Evolutionary conservation across 2,888 invertebrate species (phyloP).

Genomic region (Hoplodrina blanda): DNA sequence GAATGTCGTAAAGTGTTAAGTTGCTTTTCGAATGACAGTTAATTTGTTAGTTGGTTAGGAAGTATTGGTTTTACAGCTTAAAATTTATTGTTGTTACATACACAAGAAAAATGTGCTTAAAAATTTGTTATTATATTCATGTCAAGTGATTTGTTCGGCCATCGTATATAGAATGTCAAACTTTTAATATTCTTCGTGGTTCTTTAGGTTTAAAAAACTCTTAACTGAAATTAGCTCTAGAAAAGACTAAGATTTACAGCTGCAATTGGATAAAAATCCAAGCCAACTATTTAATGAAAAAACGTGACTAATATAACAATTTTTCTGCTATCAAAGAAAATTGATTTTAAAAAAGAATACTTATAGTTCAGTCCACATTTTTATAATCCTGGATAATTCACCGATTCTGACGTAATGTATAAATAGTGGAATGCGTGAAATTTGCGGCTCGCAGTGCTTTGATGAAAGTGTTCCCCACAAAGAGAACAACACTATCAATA

Average conservation of each 20-base stretch:
- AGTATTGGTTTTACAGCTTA: slow-evolving; percentile 11
- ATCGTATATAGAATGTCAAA: neutral
- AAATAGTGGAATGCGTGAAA: slow-evolving; percentile 66
- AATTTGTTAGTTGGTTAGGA: slow-evolving; percentile 13
- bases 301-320: too few species aligned
- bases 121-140: neutral
- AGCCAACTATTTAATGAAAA: neutral
- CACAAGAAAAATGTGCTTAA: neutral
- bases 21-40: slow-evolving; percentile 35
- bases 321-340: too few species aligned
- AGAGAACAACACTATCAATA: slow-evolving; percentile 47
- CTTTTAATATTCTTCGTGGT: neutral
- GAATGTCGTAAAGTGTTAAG: slow-evolving; percentile 39
- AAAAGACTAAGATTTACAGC: neutral
- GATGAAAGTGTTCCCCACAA: slow-evolving; percentile 49
- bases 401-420: slow-evolving; percentile 58
- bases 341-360: too few species aligned
- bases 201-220: neutral
- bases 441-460: slow-evolving; percentile 46
- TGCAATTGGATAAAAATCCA: neutral
- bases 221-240: neutral
- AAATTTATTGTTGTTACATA: neutral
- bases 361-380: slow-evolving; percentile 30
- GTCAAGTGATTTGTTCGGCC: neutral
- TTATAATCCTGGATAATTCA: slow-evolving; percentile 31